Percentiles rank a stretch among this genome's conserved stretches.
phyloP scores from a whole-genome alignment of 1,140 invertebrate species.

The Pararge aegeria region DNA sequence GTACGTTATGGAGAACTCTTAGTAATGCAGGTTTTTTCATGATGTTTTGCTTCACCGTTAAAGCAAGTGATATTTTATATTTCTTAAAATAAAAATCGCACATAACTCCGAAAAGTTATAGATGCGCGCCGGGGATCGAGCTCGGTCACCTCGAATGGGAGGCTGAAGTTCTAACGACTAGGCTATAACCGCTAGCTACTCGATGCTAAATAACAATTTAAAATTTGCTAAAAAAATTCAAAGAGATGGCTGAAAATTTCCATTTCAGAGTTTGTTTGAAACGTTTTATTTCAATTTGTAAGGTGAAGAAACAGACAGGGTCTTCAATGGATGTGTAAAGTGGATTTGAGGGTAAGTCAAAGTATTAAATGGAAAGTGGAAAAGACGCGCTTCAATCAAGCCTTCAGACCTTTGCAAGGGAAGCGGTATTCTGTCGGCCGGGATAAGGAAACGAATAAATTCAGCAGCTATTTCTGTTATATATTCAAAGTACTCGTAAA shows the following conservation, averaged over 20 bases:
- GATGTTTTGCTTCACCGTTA: no score
- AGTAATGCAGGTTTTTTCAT: no score
- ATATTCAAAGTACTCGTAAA: neutral
- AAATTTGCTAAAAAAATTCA: no score
- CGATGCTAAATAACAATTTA: no score
- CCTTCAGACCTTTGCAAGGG: neutral
- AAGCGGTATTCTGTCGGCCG: neutral
- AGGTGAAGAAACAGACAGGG: constrained; percentile 22
- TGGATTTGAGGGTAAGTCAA: constrained; percentile 28
- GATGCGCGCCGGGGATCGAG: no score
- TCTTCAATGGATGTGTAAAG: constrained; percentile 39
- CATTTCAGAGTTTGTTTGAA: constrained; percentile 12
- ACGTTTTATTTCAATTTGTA: constrained; percentile 41
- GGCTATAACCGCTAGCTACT: no score
- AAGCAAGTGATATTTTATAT: no score
- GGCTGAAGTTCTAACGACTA: no score
- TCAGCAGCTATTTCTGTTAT: neutral
- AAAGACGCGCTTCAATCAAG: constrained; percentile 16
- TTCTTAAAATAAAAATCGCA: no score
- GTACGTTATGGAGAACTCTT: no score
- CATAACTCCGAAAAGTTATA: no score
- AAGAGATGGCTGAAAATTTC: neutral
- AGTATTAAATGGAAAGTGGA: constrained; percentile 41
- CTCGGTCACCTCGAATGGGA: no score
- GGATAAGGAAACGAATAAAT: neutral